These are phyloP conservation scores for Patella depressa DNA, from an alignment of 2,888 invertebrate genomes.

Conservation along the genomic window DNA sequence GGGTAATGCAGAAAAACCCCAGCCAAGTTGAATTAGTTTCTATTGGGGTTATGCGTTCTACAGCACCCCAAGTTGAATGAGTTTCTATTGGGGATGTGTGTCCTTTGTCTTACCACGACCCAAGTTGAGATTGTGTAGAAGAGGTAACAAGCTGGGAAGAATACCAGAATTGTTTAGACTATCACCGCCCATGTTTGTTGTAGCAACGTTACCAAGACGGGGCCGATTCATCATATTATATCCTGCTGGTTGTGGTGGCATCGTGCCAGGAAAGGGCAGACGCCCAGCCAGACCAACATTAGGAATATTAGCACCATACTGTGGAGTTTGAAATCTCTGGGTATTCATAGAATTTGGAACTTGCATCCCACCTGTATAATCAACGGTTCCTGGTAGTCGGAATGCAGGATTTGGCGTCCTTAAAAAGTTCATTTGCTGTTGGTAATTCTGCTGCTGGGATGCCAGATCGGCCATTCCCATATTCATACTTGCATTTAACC, in stretches of 20 bases:
- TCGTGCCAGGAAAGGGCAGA: not conserved
- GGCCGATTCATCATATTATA: not conserved
- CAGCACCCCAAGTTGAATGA: too few relatives aligned
- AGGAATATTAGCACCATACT: not conserved
- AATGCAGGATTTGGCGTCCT: not conserved
- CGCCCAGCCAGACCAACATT: too few relatives aligned
- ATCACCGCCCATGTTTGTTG: not conserved
- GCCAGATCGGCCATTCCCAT: too few relatives aligned
- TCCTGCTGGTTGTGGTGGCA: not conserved
- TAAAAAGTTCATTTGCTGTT: not conserved
- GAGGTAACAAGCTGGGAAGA: constrained; percentile 31
- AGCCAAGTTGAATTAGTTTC: too few relatives aligned
- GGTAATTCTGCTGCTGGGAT: not conserved
- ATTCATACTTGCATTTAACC: not conserved
- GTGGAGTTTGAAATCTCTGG: not conserved
- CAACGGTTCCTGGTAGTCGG: not conserved
- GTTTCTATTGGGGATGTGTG: not conserved
- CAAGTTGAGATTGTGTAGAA: constrained; percentile 28
- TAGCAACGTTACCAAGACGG: not conserved
- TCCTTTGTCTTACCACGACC: constrained; percentile 13
- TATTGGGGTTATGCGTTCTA: too few relatives aligned
- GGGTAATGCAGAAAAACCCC: too few relatives aligned
- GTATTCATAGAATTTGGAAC: not conserved
- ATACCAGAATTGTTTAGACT: constrained; percentile 19
- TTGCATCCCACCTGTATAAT: not conserved